These are phyloP conservation scores for Drosophila acutilabella DNA, from an alignment of 2,888 invertebrate species.

Conservation along the genomic window DNA sequence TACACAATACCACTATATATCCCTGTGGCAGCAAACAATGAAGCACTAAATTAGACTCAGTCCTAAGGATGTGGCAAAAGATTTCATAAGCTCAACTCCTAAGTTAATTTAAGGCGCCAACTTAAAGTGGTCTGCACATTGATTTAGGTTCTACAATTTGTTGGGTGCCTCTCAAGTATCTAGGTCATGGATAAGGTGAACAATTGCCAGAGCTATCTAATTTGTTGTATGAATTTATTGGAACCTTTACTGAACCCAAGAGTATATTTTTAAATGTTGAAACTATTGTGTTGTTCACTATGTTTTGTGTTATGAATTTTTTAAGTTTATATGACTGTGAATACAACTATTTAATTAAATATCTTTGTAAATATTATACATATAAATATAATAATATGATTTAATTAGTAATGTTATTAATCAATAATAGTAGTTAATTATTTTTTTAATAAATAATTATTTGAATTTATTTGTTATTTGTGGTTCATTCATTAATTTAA, in stretches of 20 bases:
- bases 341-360: no score
- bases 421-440: no score
- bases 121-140: slow-evolving; percentile 51
- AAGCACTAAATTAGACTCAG: slow-evolving; percentile 60
- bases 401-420: no score
- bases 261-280: no score
- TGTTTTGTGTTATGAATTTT: no score
- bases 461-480: no score
- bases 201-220: slow-evolving; percentile 6
- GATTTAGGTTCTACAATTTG: slow-evolving; percentile 60
- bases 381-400: no score
- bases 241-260: background rate
- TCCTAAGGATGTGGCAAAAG: slow-evolving; percentile 36
- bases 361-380: no score
- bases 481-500: no score
- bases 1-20: slow-evolving; percentile 12
- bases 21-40: slow-evolving; percentile 28
- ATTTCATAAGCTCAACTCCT: slow-evolving; percentile 49
- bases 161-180: slow-evolving; percentile 6
- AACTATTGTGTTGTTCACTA: no score
- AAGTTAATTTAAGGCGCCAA: slow-evolving; percentile 68
- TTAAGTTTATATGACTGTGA: no score
- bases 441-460: no score
- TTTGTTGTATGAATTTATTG: slow-evolving; percentile 3
- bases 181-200: slow-evolving; percentile 25